Conservation (phyloP, 2,113 vertebrate species). For the Cyanoderma ruficeps region DNA sequence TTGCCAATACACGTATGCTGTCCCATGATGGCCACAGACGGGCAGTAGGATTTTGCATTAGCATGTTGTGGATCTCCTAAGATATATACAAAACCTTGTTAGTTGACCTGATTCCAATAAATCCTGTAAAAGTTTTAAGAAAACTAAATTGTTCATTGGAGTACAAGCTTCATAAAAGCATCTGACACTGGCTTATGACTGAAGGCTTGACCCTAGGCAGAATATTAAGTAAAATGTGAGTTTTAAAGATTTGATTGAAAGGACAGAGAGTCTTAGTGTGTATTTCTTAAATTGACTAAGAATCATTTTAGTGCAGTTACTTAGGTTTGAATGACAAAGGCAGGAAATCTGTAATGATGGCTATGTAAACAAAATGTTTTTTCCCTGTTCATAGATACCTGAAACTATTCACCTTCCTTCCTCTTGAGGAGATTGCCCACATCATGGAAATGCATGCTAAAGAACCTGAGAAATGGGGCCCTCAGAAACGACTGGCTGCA, state of each 20-base stretch:
- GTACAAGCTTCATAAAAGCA: not conserved
- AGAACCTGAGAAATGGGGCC: conserved; percentile 85
- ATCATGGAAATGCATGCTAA: conserved; percentile 87
- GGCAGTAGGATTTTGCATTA: not conserved
- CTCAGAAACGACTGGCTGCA: conserved; percentile 92
- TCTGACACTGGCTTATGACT: not conserved
- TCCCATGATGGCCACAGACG: not conserved
- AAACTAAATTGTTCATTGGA: not conserved
- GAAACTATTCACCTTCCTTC: conserved; percentile 93
- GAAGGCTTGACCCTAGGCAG: not conserved
- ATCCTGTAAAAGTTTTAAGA: not conserved
- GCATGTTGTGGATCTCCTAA: not conserved
- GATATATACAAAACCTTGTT: not conserved
- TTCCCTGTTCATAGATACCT: conserved; percentile 78
- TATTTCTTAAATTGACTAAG: not conserved
- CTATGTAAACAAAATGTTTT: not conserved
- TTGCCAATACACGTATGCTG: no score
- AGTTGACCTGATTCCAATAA: not conserved
- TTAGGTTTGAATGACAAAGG: not conserved
- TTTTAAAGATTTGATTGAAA: not conserved
- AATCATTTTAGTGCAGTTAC: not conserved
- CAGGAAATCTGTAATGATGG: not conserved
- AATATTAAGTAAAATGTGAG: not conserved
- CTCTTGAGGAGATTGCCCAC: conserved; percentile 86
- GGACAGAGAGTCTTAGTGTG: not conserved